Evolutionary conservation across 30 jellyfish, hydroid and myxozoan genomes (phyloP), one percentile per base, ranked within the genome.

Genomic region (Mastigias papua): DNA sequence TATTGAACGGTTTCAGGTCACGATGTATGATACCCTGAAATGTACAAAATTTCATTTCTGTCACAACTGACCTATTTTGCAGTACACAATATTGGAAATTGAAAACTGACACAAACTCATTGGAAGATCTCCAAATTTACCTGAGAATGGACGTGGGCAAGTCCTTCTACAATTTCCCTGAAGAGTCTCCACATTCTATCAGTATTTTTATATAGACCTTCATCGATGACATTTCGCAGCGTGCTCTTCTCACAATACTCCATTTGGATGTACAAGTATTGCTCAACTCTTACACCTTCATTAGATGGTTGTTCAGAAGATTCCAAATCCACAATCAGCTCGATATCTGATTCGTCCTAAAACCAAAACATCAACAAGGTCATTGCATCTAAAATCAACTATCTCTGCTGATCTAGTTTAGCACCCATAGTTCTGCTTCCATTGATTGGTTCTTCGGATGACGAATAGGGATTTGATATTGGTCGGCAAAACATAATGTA

Each of bases 211-310:
- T 75, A 73, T 30, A 96, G 63, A n/a, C 96, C 97, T 32, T 96
- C 99, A 60, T 96, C 98, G 69, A 96, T 96, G n/a, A 78, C 97
- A 61, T 91, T 76, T 17, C 97, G 69, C 67, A 96, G 60, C 1
- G 99, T 90, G 89, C 95, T 91, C 73, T 84, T 96, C 88, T 96
- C 99, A 51, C 98, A 96, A 79, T 91, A 96, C 71, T 96, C 99
- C 99, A 96, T 96, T 69, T 96, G 99, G 66, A 96, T 96, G 90
- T 89, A 96, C 29, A 94, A 88, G 80, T 76, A 89, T 66, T 94
- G 97, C 9, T 84, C 81, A 30, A 88, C 28, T 0, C 65, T 27
- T 21, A 58, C n/a, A 0, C 64, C 84, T 29, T 65, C 83, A 6
- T 74, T 37, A 25, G 82, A 29, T 8, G n/a, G 23, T 27, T 87